Base-by-base conservation (phyloP, 2,113 vertebrate genomes). In the Tricholaema leucomelas region DNA sequence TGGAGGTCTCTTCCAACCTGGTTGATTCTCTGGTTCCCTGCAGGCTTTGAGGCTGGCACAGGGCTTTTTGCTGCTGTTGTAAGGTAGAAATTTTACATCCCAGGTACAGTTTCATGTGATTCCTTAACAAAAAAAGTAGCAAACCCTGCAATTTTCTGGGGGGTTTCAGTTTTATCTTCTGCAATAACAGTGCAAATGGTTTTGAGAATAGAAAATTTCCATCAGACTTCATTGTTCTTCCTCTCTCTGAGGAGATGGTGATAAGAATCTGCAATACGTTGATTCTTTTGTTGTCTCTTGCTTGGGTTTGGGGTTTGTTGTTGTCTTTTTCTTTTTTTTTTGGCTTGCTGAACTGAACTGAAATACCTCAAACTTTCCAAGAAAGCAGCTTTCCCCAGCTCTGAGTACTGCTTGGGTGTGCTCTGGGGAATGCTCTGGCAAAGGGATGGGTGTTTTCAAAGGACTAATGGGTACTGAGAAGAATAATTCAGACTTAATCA, bases 401-500 rank as follows among this genome's bases (percentile, higher is more conserved):
- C 91, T 31, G 61, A n/a, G 42, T 12, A 13, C 12, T 11, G 81
- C 84, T 40, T 61, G 74, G 35, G 83, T 76, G 67, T 6, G 48
- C 92, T 21, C 83, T 76, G 80, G 89, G 93, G 81, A 91, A 6
- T 1, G 13, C 82, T 81, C 60, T 60, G 76, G 63, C 73, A 71
- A 58, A 71, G 21, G 36, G 60, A 69, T 4, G 38, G 89, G 74
- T 60, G 30, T 77, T 93, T 85, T 42, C 67, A 31, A 52, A 89
- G 48, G 28, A 44, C 90, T 94, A 71, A 90, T 20, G 74, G 69
- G 63, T 8, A 36, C 65, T 64, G 70, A 86, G 77, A 81, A 73
- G 91, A 88, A 58, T 75, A 65, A 71, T 85, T 84, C 87, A 78
- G 66, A 6, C 80, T 91, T 95, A 91, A 92, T 92, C 83, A 77